A percentile compares a stretch with the other conserved stretches of the same genome.
Conservation (phyloP, 1,140 invertebrate genomes). For the Ganaspis sp. region DNA sequence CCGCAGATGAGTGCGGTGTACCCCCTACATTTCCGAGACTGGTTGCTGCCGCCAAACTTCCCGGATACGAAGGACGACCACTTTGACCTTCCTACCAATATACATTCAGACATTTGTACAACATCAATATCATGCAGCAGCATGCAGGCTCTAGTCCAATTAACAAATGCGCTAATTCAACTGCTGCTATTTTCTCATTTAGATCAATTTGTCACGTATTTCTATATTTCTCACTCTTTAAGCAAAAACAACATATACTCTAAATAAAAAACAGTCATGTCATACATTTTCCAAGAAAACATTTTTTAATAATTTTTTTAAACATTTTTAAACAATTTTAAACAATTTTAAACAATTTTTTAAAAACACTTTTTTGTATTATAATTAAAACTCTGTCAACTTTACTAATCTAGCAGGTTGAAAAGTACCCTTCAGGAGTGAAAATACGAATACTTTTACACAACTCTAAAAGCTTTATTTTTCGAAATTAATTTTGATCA, state of each 20-base stretch:
- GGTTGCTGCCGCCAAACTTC: constrained; percentile 69
- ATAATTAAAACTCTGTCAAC: too few species aligned
- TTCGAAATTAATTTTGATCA: too few species aligned
- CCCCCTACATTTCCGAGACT: constrained; percentile 72
- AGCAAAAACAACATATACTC: neutral
- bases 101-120: constrained; percentile 75
- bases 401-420: too few species aligned
- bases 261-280: too few species aligned
- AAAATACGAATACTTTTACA: too few species aligned
- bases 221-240: neutral
- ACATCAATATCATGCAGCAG: constrained; percentile 73
- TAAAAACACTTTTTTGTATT: too few species aligned
- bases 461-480: too few species aligned
- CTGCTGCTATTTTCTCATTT: neutral
- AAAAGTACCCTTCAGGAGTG: too few species aligned
- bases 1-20: constrained; percentile 70
- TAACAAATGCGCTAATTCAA: constrained; percentile 17
- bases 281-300: too few species aligned
- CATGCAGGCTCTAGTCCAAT: constrained; percentile 68
- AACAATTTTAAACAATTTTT: too few species aligned
- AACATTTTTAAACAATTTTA: too few species aligned
- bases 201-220: neutral
- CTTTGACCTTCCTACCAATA: constrained; percentile 76
- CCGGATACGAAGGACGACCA: constrained; percentile 72
- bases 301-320: too few species aligned